phyloP scores from a whole-genome alignment of 2,113 vertebrate genomes.

The Chaetodon auriga region DNA sequence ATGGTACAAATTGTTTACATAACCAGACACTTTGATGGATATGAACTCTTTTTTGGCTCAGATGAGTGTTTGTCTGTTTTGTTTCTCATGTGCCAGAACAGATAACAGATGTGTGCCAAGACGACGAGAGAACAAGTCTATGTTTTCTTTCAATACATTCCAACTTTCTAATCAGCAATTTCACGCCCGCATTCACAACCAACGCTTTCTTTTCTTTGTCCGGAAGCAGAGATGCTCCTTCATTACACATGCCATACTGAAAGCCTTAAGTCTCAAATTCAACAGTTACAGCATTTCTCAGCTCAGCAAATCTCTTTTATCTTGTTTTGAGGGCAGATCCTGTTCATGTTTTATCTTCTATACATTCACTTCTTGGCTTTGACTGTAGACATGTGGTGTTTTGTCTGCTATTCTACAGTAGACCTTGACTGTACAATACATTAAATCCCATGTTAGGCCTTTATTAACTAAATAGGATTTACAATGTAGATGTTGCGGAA shows the following conservation, averaged over 20 bases:
- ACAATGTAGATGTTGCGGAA: constrained; percentile 10
- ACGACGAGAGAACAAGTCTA: constrained; percentile 56
- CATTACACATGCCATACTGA: constrained; percentile 62
- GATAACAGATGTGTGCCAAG: constrained; percentile 60
- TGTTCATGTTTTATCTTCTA: constrained; percentile 37
- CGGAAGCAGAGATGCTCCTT: constrained; percentile 69
- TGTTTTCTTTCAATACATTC: constrained; percentile 60
- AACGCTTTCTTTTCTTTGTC: constrained; percentile 62
- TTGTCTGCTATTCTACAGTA: constrained; percentile 30
- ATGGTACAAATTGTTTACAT: neutral
- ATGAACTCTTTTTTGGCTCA: constrained; percentile 38
- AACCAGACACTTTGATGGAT: constrained; percentile 38
- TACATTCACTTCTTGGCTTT: constrained; percentile 38
- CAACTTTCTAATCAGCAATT: constrained; percentile 78
- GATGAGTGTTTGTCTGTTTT: constrained; percentile 24
- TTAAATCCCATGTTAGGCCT: constrained; percentile 11
- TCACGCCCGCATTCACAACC: constrained; percentile 68
- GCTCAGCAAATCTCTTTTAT: constrained; percentile 51
- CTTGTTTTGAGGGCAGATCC: constrained; percentile 28
- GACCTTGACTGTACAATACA: constrained; percentile 14
- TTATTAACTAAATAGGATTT: constrained; percentile 16
- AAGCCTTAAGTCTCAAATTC: constrained; percentile 52
- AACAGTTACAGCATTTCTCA: constrained; percentile 53
- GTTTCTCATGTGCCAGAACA: constrained; percentile 49
- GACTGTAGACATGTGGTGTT: constrained; percentile 42